A percentile compares a stretch with the other conserved stretches of the same genome.
These are phyloP conservation scores for Monomorium pharaonis DNA, from an alignment of 1,140 invertebrate genomes.

Conservation along the genomic window DNA sequence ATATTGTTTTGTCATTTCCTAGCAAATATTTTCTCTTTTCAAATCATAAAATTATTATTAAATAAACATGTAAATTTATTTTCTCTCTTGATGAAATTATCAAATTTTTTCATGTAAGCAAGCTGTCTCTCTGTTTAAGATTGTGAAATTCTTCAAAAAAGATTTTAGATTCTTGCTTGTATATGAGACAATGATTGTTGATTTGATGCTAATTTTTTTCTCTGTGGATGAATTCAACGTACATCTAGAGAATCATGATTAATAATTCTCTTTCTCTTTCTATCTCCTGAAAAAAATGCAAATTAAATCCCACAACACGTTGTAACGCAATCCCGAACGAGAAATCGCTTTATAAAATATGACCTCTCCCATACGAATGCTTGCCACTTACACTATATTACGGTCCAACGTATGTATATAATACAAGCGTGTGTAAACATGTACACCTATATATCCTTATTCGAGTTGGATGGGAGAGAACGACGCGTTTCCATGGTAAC, in stretches of 20 bases:
- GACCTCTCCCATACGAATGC: conserved; percentile 66
- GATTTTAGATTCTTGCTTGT: too few relatives aligned
- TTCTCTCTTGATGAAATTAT: too few relatives aligned
- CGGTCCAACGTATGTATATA: conserved; percentile 61
- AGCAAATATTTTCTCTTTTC: too few relatives aligned
- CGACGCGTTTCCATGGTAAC: conserved; percentile 82
- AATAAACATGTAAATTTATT: too few relatives aligned
- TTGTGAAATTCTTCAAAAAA: too few relatives aligned
- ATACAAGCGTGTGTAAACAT: conserved; percentile 66
- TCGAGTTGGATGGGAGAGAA: conserved; percentile 73
- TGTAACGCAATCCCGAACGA: conserved; percentile 54
- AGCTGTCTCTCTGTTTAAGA: too few relatives aligned
- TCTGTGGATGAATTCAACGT: not conserved
- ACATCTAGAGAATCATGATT: conserved; percentile 1
- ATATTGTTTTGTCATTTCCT: too few relatives aligned
- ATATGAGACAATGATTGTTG: too few relatives aligned
- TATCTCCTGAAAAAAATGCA: conserved; percentile 23
- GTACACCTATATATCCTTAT: conserved; percentile 71
- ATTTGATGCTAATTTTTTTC: too few relatives aligned
- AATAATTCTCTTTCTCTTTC: conserved; percentile 22
- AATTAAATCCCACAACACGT: conserved; percentile 39
- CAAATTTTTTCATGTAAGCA: too few relatives aligned
- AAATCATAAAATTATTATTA: too few relatives aligned
- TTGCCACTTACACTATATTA: conserved; percentile 66
- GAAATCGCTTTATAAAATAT: conserved; percentile 72